Evolutionary conservation across 2,888 invertebrate genomes (phyloP).

Genomic region (Tiphia femorata): DNA sequence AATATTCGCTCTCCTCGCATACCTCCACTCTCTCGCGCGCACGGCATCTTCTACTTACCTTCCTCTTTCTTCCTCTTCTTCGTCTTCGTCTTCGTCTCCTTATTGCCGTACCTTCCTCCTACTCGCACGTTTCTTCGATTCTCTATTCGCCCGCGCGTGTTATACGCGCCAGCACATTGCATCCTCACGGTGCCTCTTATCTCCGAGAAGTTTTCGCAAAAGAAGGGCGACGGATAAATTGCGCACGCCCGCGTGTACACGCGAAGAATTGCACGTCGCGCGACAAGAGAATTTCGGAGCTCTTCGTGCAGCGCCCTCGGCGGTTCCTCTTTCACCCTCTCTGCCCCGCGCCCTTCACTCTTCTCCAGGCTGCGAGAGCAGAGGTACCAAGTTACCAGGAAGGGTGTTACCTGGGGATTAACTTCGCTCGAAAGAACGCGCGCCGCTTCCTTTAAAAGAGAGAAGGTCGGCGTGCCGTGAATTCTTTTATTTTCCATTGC

Average conservation of each 20-base stretch:
- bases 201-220: constrained; percentile 36
- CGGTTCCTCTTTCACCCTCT: too few relatives aligned
- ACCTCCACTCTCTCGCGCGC: not conserved
- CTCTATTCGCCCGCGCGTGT: constrained; percentile 11
- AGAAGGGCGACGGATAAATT: constrained; percentile 38
- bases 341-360: too few relatives aligned
- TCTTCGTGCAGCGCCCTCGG: too few relatives aligned
- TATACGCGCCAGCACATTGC: constrained; percentile 36
- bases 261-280: too few relatives aligned
- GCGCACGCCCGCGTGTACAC: constrained; percentile 43
- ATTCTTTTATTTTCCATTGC: too few relatives aligned
- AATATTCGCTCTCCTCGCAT: not conserved
- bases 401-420: too few relatives aligned
- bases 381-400: too few relatives aligned
- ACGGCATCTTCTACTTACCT: constrained; percentile 6
- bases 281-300: too few relatives aligned
- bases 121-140: constrained; percentile 1
- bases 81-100: constrained; percentile 1
- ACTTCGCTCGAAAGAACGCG: too few relatives aligned
- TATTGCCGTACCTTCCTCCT: not conserved
- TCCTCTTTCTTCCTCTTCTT: not conserved
- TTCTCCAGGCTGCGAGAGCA: too few relatives aligned
- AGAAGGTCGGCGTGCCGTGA: too few relatives aligned
- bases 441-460: too few relatives aligned
- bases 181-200: constrained; percentile 35